Percentiles rank a stretch among this genome's conserved stretches.
Evolutionary conservation across 2,888 invertebrate species (phyloP).

Genomic region (Fragum whitleyi): DNA sequence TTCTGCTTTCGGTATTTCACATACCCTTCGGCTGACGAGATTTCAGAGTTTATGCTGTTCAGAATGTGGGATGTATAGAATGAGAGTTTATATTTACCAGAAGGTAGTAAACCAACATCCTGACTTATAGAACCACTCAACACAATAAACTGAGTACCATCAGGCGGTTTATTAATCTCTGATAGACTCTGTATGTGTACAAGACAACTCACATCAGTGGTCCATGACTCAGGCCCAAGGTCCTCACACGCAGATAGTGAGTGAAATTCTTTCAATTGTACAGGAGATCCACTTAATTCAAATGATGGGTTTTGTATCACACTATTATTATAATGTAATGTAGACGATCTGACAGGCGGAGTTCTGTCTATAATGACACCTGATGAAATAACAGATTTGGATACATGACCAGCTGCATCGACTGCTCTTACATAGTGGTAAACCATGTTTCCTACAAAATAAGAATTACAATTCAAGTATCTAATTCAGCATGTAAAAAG

Average conservation of each 20-base stretch:
- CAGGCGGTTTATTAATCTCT: background rate
- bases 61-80: constrained; percentile 49
- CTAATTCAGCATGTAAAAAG: too few relatives aligned
- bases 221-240: background rate
- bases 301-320: constrained; percentile 41
- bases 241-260: background rate
- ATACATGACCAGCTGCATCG: constrained; percentile 46
- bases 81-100: constrained; percentile 24
- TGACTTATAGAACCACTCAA: constrained; percentile 30
- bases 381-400: constrained; percentile 38
- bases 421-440: constrained; percentile 36
- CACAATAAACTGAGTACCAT: constrained; percentile 18
- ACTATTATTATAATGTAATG: constrained; percentile 27
- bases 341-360: constrained; percentile 34
- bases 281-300: constrained; percentile 22
- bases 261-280: constrained; percentile 1
- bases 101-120: background rate
- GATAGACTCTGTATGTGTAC: background rate
- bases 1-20: constrained; percentile 26
- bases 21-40: constrained; percentile 42
- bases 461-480: background rate
- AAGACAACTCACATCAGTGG: background rate
- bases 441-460: constrained; percentile 1
- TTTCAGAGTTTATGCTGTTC: background rate
- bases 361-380: constrained; percentile 50